phyloP scores from a whole-genome alignment of 2,888 invertebrate genomes.

The Aethes cnicana region DNA sequence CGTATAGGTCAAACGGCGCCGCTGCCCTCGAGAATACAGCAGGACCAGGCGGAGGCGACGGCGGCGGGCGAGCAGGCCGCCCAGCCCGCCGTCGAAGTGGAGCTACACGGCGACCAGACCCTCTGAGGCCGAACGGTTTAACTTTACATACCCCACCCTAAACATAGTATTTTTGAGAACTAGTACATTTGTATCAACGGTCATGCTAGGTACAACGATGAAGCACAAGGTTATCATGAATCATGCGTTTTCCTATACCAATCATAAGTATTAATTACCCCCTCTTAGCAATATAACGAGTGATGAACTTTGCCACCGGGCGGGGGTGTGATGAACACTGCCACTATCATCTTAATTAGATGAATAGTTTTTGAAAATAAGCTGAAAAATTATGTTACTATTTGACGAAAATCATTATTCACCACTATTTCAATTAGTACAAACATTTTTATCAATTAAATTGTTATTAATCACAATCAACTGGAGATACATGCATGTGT shows the following conservation, averaged over 20 bases:
- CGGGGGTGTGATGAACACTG: conserved; percentile 11
- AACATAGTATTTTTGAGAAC: conserved; percentile 21
- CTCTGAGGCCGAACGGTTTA: conserved; percentile 53
- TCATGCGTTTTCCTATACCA: conserved; percentile 6
- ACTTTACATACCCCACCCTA: conserved; percentile 25
- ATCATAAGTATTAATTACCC: conserved; percentile 25
- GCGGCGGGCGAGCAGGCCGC: conserved; percentile 58
- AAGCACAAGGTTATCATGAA: conserved; percentile 15
- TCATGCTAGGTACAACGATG: conserved; percentile 6
- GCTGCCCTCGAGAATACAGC: conserved; percentile 73
- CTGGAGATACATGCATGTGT: too few species aligned
- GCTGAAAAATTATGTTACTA: not conserved
- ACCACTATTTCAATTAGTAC: too few species aligned
- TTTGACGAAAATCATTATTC: conserved; percentile 7
- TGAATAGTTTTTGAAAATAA: not conserved
- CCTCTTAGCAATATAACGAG: conserved; percentile 19
- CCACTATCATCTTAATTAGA: not conserved
- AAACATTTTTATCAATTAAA: too few species aligned
- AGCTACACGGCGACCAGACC: conserved; percentile 59
- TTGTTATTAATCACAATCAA: too few species aligned
- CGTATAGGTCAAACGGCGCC: conserved; percentile 80
- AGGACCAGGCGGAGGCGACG: conserved; percentile 57
- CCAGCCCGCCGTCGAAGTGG: conserved; percentile 61
- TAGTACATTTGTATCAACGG: conserved; percentile 9
- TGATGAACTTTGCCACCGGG: conserved; percentile 6